Evolutionary conservation across 2,888 invertebrate genomes (phyloP).

Genomic region (Limenitis camilla): DNA sequence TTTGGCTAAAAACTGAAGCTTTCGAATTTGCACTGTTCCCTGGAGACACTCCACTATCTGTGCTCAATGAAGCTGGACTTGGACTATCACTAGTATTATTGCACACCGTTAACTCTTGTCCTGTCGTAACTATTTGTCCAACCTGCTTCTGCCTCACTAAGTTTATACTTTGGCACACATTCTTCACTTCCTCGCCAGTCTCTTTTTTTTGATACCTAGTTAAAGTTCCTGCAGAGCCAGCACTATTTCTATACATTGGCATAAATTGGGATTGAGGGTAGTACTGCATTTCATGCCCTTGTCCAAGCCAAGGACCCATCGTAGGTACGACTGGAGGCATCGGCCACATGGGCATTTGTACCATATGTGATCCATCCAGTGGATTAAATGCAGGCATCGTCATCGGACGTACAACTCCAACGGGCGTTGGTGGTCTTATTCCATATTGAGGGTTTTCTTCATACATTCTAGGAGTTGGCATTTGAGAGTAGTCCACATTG

Average conservation of each 20-base stretch:
- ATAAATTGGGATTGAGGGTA: constrained; percentile 63
- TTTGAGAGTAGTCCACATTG: constrained; percentile 49
- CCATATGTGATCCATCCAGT: constrained; percentile 53
- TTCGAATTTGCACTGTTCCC: constrained; percentile 61
- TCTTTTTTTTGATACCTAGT: constrained; percentile 65
- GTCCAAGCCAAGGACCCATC: constrained; percentile 59
- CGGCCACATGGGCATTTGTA: constrained; percentile 64
- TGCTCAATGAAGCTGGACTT: constrained; percentile 62
- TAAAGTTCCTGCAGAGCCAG: constrained; percentile 65
- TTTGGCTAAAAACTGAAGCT: constrained; percentile 48
- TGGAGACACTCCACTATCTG: constrained; percentile 64
- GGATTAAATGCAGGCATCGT: constrained; percentile 46
- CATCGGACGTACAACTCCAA: constrained; percentile 53
- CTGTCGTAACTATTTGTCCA: constrained; percentile 65
- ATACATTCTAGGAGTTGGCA: constrained; percentile 45
- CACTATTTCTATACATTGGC: constrained; percentile 65
- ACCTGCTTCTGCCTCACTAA: constrained; percentile 70
- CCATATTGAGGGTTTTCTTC: constrained; percentile 54
- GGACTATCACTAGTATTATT: constrained; percentile 61
- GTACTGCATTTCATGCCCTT: constrained; percentile 61
- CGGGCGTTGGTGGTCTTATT: constrained; percentile 54
- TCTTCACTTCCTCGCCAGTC: constrained; percentile 50
- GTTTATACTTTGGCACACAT: constrained; percentile 71
- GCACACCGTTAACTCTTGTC: constrained; percentile 65
- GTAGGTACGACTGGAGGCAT: constrained; percentile 56